phyloP scores from a whole-genome alignment of 2,888 invertebrate genomes.

The Periphyllus acericola region DNA sequence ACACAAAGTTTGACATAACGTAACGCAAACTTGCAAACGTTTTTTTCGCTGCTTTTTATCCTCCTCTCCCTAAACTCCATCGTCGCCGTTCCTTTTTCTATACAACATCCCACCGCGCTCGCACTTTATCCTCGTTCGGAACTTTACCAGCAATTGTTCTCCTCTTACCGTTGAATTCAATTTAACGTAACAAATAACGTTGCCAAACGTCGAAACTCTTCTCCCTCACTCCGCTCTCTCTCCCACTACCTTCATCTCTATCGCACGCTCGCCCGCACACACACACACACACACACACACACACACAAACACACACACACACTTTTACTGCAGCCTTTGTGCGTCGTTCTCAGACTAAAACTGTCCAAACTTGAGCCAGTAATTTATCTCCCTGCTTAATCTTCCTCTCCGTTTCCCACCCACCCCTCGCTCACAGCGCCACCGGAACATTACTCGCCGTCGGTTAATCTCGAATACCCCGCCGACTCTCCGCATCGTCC shows the following conservation, averaged over 20 bases:
- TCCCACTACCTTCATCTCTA: background rate
- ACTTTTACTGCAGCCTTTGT: background rate
- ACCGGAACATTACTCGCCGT: background rate
- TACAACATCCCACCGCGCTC: too few relatives aligned
- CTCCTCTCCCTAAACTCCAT: background rate
- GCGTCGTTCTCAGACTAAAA: background rate
- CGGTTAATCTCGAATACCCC: slow-evolving; percentile 1
- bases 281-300: too few relatives aligned
- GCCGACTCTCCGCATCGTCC: background rate
- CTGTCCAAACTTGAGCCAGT: slow-evolving; percentile 8
- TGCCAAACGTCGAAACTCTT: slow-evolving; percentile 13
- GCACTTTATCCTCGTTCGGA: background rate
- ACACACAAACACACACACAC: too few relatives aligned
- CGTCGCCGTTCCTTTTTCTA: background rate
- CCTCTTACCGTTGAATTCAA: background rate
- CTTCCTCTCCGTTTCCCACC: background rate
- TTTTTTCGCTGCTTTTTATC: background rate
- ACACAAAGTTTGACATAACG: background rate
- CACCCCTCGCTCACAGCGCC: background rate
- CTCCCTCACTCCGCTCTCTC: background rate
- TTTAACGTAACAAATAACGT: slow-evolving; percentile 4
- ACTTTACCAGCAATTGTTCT: background rate
- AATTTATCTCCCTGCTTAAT: slow-evolving; percentile 43
- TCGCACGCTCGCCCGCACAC: background rate
- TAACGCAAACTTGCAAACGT: background rate